Conservation (phyloP, 2,888 invertebrate species). For the Amphimallon solstitiale region DNA sequence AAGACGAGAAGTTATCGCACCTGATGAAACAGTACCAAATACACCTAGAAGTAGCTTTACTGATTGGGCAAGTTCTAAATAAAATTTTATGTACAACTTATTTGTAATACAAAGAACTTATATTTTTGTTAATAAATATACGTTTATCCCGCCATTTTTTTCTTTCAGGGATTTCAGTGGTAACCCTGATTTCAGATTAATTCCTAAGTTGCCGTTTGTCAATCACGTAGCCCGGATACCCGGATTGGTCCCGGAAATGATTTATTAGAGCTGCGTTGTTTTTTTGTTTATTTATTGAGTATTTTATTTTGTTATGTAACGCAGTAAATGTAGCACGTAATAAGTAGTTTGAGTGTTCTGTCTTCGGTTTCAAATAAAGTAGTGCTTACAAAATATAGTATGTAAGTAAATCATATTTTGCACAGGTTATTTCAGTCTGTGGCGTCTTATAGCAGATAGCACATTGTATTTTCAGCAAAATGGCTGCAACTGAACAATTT, state of each 20-base stretch:
- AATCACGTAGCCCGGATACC: conserved; percentile 57
- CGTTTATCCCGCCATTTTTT: conserved; percentile 34
- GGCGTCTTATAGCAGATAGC: conserved; percentile 26
- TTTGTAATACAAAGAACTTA: conserved; percentile 17
- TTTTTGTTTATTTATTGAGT: conserved; percentile 45
- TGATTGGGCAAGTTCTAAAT: conserved; percentile 55
- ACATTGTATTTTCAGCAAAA: conserved; percentile 47
- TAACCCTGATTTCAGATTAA: conserved; percentile 43
- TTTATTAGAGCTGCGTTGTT: conserved; percentile 55
- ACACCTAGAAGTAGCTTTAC: conserved; percentile 58
- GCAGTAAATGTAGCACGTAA: conserved; percentile 25
- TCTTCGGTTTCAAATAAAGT: conserved; percentile 10
- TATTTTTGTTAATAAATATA: conserved; percentile 34
- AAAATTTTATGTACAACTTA: conserved; percentile 22
- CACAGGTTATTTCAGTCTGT: conserved; percentile 35
- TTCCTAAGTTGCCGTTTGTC: conserved; percentile 43
- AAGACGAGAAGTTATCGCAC: conserved; percentile 56
- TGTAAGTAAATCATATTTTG: conserved; percentile 34
- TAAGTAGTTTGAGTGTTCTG: conserved; percentile 16
- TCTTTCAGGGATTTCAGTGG: conserved; percentile 43
- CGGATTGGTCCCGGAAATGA: conserved; percentile 62
- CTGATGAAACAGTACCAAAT: conserved; percentile 51
- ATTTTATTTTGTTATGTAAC: conserved; percentile 54
- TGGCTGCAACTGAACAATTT: conserved; percentile 73
- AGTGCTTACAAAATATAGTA: conserved; percentile 31